Evolutionary conservation across 2,113 vertebrate genomes (phyloP).

Genomic region (Puntigrus tetrazona): DNA sequence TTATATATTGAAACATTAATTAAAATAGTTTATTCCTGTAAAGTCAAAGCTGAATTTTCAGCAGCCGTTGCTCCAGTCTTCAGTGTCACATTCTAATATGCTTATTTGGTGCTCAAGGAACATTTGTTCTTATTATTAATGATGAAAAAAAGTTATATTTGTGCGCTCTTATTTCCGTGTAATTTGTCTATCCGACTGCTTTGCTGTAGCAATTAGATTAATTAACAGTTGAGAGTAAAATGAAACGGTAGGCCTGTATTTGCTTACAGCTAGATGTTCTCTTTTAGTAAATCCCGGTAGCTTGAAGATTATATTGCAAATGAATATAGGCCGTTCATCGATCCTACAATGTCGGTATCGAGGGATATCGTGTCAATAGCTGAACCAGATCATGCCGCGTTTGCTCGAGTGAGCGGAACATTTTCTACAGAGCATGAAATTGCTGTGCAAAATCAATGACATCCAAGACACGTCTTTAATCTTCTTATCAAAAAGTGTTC

Average conservation of each 20-base stretch:
- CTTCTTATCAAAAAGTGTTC: not conserved
- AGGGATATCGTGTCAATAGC: not conserved
- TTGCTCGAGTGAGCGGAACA: not conserved
- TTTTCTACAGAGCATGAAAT: conserved; percentile 36
- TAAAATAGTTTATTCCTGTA: not conserved
- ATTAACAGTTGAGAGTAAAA: not conserved
- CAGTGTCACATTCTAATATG: not conserved
- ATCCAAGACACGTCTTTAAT: not conserved
- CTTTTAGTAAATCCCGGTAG: not conserved
- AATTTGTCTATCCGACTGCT: not conserved
- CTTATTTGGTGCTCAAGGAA: not conserved
- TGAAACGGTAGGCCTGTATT: not conserved
- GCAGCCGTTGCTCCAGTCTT: not conserved
- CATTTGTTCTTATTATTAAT: not conserved
- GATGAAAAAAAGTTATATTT: not conserved
- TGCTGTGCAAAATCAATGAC: conserved; percentile 10
- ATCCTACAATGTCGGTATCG: not conserved
- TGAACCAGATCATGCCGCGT: not conserved
- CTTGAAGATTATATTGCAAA: not conserved
- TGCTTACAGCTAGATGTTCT: not conserved
- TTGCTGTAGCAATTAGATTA: not conserved
- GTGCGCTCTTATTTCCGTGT: not conserved
- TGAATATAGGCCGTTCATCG: not conserved
- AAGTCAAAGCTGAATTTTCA: not conserved
- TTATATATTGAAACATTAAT: not conserved